Conservation (phyloP, 2,888 invertebrate species). For the Bhutanitis thaidina region DNA sequence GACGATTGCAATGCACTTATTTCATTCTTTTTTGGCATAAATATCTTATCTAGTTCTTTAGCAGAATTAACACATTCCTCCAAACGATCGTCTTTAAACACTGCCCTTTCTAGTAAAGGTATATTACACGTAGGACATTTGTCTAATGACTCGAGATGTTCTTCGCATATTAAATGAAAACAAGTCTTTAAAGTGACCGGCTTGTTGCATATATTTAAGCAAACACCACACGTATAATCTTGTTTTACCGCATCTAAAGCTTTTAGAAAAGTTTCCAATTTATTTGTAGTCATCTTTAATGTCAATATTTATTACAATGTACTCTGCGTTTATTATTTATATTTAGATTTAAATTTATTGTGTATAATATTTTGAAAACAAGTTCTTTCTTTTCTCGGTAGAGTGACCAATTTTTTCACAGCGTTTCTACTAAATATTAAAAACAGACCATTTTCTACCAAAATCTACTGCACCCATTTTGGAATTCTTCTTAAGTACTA, state of each 20-base stretch:
- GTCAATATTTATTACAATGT: too few relatives aligned
- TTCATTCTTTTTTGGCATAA: conserved; percentile 35
- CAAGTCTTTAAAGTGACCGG: conserved; percentile 64
- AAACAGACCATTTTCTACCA: too few relatives aligned
- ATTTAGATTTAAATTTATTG: too few relatives aligned
- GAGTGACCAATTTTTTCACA: too few relatives aligned
- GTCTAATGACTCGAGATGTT: conserved; percentile 48
- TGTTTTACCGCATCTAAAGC: conserved; percentile 55
- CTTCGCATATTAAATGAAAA: conserved; percentile 60
- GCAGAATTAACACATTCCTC: conserved; percentile 44
- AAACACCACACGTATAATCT: conserved; percentile 55
- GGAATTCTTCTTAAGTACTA: too few relatives aligned
- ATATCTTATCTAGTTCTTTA: conserved; percentile 44
- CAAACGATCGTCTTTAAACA: conserved; percentile 45
- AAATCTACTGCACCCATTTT: too few relatives aligned
- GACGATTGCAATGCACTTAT: conserved; percentile 19
- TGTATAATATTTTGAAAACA: too few relatives aligned
- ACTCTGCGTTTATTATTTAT: too few relatives aligned
- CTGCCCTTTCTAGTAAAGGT: conserved; percentile 41
- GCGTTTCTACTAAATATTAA: too few relatives aligned
- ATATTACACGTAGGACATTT: conserved; percentile 53
- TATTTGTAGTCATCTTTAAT: conserved; percentile 37
- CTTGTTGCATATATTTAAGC: conserved; percentile 53
- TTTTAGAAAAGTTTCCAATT: conserved; percentile 47
- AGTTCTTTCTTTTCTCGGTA: too few relatives aligned